Conservation (phyloP, 1,140 invertebrate genomes). For the Megalopta genalis region DNA sequence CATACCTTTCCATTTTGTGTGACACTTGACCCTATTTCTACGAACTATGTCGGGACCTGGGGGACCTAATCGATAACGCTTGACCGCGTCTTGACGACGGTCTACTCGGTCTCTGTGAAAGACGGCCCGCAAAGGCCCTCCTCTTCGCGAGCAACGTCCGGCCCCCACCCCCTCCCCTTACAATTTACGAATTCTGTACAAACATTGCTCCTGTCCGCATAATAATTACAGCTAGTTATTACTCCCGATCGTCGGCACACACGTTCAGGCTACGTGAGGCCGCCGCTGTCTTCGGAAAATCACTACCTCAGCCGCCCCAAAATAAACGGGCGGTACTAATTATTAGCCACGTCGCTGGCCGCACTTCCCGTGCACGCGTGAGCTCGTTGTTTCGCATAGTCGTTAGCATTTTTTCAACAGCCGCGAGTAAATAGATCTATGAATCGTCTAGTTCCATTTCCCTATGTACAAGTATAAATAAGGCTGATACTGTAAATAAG, state of each 20-base stretch:
- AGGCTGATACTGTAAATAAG: constrained; percentile 57
- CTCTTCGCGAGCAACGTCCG: background rate
- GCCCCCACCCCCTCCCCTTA: too few species aligned
- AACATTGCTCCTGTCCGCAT: background rate
- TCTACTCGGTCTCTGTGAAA: background rate
- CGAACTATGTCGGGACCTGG: background rate
- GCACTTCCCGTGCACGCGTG: background rate
- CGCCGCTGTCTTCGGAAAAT: background rate
- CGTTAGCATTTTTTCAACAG: constrained; percentile 2
- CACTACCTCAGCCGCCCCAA: background rate
- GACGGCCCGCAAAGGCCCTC: background rate
- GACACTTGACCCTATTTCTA: background rate
- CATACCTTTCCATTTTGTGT: background rate
- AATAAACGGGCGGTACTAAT: background rate
- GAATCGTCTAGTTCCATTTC: constrained; percentile 39
- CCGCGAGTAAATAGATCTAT: constrained; percentile 42
- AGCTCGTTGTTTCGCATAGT: constrained; percentile 3
- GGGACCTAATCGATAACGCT: background rate
- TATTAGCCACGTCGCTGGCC: background rate
- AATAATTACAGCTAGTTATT: constrained; percentile 3
- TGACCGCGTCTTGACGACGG: background rate
- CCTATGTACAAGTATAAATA: constrained; percentile 55
- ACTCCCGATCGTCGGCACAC: background rate
- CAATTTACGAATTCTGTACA: background rate
- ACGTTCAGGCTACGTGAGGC: background rate